Conservation (phyloP, 2,113 vertebrate species). For the Leucoraja erinaceus region DNA sequence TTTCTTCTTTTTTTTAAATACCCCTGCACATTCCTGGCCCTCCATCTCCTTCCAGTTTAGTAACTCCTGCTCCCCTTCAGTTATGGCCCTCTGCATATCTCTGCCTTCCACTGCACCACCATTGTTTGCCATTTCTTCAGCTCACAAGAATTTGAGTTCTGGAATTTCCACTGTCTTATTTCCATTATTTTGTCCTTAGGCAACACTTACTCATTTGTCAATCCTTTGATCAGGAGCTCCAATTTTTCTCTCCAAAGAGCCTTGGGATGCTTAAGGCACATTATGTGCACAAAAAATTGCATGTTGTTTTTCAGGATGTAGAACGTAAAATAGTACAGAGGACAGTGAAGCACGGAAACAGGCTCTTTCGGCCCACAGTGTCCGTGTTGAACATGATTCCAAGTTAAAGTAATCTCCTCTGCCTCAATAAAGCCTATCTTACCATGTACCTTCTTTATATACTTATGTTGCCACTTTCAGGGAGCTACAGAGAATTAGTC, state of each 20-base stretch:
- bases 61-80: neutral
- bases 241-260: neutral
- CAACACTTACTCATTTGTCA: neutral
- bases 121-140: too few species aligned
- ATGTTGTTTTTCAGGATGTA: neutral
- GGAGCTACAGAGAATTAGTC: too few species aligned
- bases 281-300: neutral
- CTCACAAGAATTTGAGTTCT: neutral
- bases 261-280: neutral
- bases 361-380: too few species aligned
- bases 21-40: neutral
- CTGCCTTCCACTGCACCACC: too few species aligned
- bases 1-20: neutral
- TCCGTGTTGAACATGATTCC: too few species aligned
- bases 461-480: too few species aligned
- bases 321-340: too few species aligned
- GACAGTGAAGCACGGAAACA: too few species aligned
- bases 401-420: too few species aligned
- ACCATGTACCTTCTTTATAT: too few species aligned
- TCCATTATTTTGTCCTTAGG: neutral
- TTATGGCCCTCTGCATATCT: neutral
- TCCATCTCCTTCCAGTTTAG: neutral
- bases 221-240: too few species aligned
- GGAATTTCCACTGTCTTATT: neutral
- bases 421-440: too few species aligned